Evolutionary conservation across 1,140 invertebrate genomes (phyloP).

Genomic region (Nylanderia fulva): DNA sequence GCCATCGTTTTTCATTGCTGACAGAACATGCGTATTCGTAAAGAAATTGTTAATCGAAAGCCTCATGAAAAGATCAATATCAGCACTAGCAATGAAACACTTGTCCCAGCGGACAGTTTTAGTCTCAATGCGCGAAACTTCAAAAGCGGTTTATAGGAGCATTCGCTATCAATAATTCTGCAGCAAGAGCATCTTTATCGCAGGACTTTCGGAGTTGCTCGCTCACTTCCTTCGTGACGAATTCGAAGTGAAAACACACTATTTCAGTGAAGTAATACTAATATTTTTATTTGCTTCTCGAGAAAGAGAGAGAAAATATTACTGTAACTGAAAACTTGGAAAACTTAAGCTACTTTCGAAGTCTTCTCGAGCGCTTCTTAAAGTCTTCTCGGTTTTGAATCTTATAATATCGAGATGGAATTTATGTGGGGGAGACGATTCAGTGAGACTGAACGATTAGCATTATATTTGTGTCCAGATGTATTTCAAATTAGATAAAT

Average conservation of each 20-base stretch:
- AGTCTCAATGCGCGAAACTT: background rate
- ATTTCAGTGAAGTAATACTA: slow-evolving; percentile 31
- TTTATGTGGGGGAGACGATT: background rate
- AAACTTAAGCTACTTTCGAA: background rate
- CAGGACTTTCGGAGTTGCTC: slow-evolving; percentile 21
- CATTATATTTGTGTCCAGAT: background rate
- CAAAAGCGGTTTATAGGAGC: slow-evolving; percentile 36
- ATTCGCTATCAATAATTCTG: slow-evolving; percentile 34
- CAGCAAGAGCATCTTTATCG: slow-evolving; percentile 40
- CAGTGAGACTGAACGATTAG: background rate
- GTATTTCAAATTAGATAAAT: background rate
- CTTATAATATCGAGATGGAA: background rate
- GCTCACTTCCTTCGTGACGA: background rate
- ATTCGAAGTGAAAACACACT: background rate
- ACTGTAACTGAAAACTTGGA: background rate
- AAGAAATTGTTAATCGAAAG: background rate
- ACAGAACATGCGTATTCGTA: background rate
- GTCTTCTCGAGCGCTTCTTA: background rate
- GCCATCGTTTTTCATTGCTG: slow-evolving; percentile 6
- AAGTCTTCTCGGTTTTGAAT: background rate
- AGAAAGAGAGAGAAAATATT: background rate
- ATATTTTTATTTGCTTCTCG: slow-evolving; percentile 24
- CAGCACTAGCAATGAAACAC: background rate
- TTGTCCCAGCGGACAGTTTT: background rate
- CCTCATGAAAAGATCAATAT: background rate